A percentile compares a stretch with the other conserved stretches of the same genome.
Evolutionary conservation across 2,888 invertebrate species (phyloP).

Genomic region (Caenorhabditis parvicauda): DNA sequence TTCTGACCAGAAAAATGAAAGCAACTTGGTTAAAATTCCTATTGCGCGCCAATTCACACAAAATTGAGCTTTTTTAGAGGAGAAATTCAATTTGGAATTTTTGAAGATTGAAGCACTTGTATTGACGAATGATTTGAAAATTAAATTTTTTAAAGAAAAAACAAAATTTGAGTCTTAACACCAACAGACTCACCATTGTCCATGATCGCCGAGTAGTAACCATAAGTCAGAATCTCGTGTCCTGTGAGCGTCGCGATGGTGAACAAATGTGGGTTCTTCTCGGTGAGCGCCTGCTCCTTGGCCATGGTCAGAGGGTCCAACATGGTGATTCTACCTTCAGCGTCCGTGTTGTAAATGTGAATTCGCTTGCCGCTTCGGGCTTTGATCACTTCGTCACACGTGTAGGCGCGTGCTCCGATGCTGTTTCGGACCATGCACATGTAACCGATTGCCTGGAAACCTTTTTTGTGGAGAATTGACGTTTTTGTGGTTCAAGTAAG

Average conservation of each 20-base stretch:
- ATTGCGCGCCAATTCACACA: not conserved
- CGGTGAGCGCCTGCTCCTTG: conserved; percentile 43
- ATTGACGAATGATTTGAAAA: not conserved
- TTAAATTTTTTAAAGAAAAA: not conserved
- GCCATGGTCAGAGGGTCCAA: conserved; percentile 56
- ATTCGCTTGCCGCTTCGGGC: conserved; percentile 78
- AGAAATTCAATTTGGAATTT: too few species aligned
- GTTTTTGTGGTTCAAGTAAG: too few species aligned
- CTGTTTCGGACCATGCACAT: conserved; percentile 86
- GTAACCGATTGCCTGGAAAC: conserved; percentile 71
- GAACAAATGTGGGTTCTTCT: conserved; percentile 71
- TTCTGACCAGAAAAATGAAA: too few species aligned
- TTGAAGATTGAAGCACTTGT: too few species aligned
- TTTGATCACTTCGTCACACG: conserved; percentile 74
- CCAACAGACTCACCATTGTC: conserved; percentile 59
- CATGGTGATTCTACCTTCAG: conserved; percentile 83
- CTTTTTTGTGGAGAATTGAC: too few species aligned
- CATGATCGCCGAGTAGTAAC: conserved; percentile 54
- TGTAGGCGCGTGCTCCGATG: conserved; percentile 72
- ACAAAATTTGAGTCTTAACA: not conserved
- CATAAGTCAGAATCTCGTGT: conserved; percentile 52
- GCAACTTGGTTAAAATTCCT: too few species aligned
- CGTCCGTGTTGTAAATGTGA: conserved; percentile 88
- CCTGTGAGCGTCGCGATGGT: conserved; percentile 59
- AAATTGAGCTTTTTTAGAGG: not conserved